Evolutionary conservation across 1,140 invertebrate genomes (phyloP), one percentile per base, ranked within the genome.

Genomic region (Drosophila arizonae): DNA sequence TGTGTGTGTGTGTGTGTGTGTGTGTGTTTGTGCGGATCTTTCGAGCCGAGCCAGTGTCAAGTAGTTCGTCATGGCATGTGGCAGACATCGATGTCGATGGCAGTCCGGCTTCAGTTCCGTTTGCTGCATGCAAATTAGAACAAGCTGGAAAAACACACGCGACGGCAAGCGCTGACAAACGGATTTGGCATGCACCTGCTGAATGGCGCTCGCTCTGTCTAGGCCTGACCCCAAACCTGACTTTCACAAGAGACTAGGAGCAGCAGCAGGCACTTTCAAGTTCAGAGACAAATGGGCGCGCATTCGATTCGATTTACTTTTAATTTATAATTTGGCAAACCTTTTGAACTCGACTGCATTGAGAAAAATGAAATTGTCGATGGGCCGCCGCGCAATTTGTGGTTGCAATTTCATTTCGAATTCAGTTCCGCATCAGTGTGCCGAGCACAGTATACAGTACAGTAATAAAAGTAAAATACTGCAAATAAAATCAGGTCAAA

Each of bases 401-500:
- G 81, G 81, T 72, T 81, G 81, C 81, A 81, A 86, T 89, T 88
- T 84, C 67, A 84, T 88, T 87, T 87, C 61, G 73, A 70, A 88
- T 72, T 87, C 82, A 77, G 82, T 87, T 87, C 82, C 82, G 84
- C 82, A 88, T 87, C 79, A 36, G 66, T 61, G 45, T 33, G 51
- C 33, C 1, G 52, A 30, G 51, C 66, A 86, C 82, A 81, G 82
- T 86, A 67, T 6, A 36, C 2, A 87, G 84, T 65, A 88, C 2
- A 24, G 21, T 24, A 24, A 88, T 87, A 87, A 87, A 87, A 87
- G 79, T 88, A 87, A 87, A 84, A 79, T 84, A 87, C 79, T 84
- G 84, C 80, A 88, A 88, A 87, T 88, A 88, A 84, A 87, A 87
- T 87, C 84, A 87, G 84, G 79, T 87, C 84, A 88, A 88, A 79